Base-by-base conservation (phyloP, 2,888 invertebrate species). In the Macrosoma leucophasiata region DNA sequence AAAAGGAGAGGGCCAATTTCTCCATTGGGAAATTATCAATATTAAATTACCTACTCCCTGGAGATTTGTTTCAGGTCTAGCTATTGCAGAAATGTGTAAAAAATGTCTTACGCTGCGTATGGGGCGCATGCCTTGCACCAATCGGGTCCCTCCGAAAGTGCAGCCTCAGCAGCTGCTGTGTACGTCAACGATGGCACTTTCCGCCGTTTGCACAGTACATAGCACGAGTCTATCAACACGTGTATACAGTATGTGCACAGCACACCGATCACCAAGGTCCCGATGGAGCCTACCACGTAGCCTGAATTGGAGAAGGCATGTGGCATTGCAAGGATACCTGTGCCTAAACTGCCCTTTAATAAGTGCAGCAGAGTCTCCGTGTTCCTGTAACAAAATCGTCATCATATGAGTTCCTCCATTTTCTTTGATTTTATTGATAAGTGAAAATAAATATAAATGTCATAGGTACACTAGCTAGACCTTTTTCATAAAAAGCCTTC, bases 171-270 rank as follows among this genome's bases (percentile, higher is more conserved):
- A 0, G 92, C 94, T 1, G 87, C 88, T 0, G 95, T 93, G 72
- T 96, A 97, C 23, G 89, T 90, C 64, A 97, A 70, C 20, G 90
- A 89, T 0, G 90, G 89, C 19, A 86, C 72, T 54, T 79, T 85
- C 52, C 79, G 73, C 46, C 88, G 65, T 65, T 86, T 87, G 63
- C 88, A 88, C 23, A 89, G 61, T 46, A 84, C 87, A 48, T 90
- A 90, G 62, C 90, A 87, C 0, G 89, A 85, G 59, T 87, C 88
- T 12, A 96, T 89, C 43, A 98, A 82, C 43, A 96, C 85, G 64
- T 97, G 95, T 74, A 98, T 96, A 64, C 97, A 97, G 73, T 97
- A 97, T 3, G 96, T 93, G 75, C 96, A 96, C 18, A 98, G 87
- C 13, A 93, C 69, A 0, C 97, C 97, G 49, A 98, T 94, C 3